Conservation (phyloP, 2,797 vertebrate species). For the Anolis apletophallus region DNA sequence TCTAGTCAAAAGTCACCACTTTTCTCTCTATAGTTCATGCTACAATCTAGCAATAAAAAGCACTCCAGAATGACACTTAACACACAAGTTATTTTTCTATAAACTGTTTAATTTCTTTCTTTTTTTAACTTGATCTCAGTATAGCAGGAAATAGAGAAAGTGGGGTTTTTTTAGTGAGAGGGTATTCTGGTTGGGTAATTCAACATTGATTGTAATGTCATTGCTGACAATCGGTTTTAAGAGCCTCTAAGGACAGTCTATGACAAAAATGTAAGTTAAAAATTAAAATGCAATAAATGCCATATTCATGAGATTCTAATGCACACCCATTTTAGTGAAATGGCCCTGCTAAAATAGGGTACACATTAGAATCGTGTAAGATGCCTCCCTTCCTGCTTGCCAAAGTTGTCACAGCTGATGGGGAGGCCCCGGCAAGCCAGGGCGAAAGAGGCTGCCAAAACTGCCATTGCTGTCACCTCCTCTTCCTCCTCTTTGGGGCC, state of each 20-base stretch:
- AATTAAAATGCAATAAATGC: not conserved
- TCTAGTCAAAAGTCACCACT: not conserved
- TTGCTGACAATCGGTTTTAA: not conserved
- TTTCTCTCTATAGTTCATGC: conserved; percentile 59
- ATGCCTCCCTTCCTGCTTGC: no score
- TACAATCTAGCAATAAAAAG: conserved; percentile 63
- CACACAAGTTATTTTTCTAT: conserved; percentile 31
- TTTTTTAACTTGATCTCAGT: not conserved
- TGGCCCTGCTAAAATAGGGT: no score
- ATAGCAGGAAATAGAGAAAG: not conserved
- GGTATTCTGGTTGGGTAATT: conserved; percentile 47
- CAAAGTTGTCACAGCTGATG: no score
- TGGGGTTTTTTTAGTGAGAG: not conserved
- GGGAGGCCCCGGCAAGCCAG: no score
- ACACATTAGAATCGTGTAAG: no score
- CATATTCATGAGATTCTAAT: no score
- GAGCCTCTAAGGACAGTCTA: not conserved
- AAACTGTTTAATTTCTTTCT: conserved; percentile 50
- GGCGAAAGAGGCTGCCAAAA: no score
- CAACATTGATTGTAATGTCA: conserved; percentile 47
- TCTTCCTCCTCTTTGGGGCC: no score
- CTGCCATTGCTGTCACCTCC: no score
- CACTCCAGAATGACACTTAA: conserved; percentile 40
- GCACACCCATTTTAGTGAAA: no score
- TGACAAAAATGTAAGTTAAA: not conserved